Evolutionary conservation across 2,797 vertebrate genomes (phyloP), one percentile per base, ranked within the genome.

Genomic region (Geotrypetes seraphini): DNA sequence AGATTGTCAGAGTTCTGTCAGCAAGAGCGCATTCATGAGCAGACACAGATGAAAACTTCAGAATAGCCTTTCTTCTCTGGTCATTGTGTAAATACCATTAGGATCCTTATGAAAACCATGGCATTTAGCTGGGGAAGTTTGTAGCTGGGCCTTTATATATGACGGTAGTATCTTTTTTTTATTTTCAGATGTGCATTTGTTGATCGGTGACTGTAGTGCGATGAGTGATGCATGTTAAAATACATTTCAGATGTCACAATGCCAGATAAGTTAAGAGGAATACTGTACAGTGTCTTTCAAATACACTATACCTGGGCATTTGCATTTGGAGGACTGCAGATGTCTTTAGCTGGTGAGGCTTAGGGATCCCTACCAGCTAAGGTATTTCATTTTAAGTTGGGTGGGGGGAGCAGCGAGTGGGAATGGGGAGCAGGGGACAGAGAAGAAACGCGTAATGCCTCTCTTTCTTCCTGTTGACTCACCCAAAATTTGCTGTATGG

Each of bases 21-120:
- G 51, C 35, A 35, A 40, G 25, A 12, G 43, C 34, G 43, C 39
- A 45, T 25, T 47, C 38, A 11, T 43, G 40, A 47, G 47, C 60
- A 75, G 74, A 75, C 55, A 53, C 47, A 50, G 50, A 40, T 49
- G 53, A 47, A 36, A 62, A 36, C 12, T 29, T 47, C 43, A 39
- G 50, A 59, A 57, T n/a, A 30, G 25, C 34, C 39, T 51, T 20
- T 30, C 45, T 36, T 29, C 8, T 24, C 36, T 39, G 28, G 25
- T 32, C 39, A 50, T 50, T 45, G 31, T 44, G 53, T 58, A 51
- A 53, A 53, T 42, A 53, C 22, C 29, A 40, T 31, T 47, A 39
- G 32, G 37, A 26, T 32, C 34, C 21, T 29, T 35, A 53, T 31
- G 40, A 51, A 60, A 66, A 34, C 28, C 20, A 44, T 42, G 45